These are phyloP conservation scores for Sander vitreus DNA, from an alignment of 2,113 vertebrate species.

Conservation along the genomic window DNA sequence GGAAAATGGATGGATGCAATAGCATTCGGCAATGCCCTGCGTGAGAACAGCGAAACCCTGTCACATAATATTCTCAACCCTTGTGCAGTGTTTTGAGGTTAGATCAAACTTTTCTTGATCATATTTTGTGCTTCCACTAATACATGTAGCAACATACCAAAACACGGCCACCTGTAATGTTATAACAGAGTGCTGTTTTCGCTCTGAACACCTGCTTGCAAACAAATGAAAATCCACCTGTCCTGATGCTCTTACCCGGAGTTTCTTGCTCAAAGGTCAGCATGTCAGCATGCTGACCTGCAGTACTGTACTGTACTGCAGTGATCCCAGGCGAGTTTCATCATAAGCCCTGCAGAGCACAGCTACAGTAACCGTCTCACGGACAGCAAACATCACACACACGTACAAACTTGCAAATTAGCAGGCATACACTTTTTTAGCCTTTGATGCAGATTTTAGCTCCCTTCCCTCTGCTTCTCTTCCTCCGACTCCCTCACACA, in stretches of 20 bases:
- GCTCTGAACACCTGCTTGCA: constrained; percentile 3
- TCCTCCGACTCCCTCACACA: constrained; percentile 3
- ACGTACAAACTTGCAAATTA: constrained; percentile 9
- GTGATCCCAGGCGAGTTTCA: neutral
- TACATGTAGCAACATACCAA: constrained; percentile 9
- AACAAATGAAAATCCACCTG: constrained; percentile 22
- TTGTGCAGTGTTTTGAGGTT: constrained; percentile 2
- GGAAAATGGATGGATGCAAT: neutral
- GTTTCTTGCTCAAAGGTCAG: constrained; percentile 21
- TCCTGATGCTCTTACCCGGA: constrained; percentile 9
- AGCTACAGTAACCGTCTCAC: neutral
- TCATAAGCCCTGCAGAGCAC: constrained; percentile 16
- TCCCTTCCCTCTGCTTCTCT: neutral
- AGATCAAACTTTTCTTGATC: constrained; percentile 23
- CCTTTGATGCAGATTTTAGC: constrained; percentile 30
- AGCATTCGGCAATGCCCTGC: neutral
- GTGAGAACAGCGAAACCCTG: neutral
- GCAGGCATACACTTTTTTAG: neutral
- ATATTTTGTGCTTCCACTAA: neutral
- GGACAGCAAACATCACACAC: constrained; percentile 17
- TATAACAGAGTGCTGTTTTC: neutral
- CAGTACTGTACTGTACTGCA: too few species aligned
- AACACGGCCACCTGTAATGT: neutral
- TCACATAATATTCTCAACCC: neutral
- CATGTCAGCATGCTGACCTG: too few species aligned